Evolutionary conservation across 1,140 invertebrate genomes (phyloP).

Genomic region (Micrasema minimum): DNA sequence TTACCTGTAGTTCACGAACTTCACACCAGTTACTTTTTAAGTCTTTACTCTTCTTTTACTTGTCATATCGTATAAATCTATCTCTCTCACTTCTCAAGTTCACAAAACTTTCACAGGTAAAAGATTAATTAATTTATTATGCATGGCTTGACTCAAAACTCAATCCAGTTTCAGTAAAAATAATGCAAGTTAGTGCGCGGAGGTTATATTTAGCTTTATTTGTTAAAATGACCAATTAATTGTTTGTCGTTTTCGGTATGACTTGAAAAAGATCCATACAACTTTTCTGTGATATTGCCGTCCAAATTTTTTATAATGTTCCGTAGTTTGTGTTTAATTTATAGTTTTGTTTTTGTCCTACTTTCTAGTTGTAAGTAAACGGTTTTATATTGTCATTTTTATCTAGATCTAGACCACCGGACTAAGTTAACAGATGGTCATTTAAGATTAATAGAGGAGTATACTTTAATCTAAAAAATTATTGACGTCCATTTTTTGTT

Average conservation of each 20-base stretch:
- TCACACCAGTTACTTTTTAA: background rate
- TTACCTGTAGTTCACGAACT: slow-evolving; percentile 13
- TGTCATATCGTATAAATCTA: background rate
- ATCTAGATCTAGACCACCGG: slow-evolving; percentile 5
- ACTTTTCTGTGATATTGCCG: slow-evolving; percentile 37
- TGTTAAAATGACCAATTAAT: too few relatives aligned
- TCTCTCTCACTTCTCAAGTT: slow-evolving; percentile 31
- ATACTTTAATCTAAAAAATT: too few relatives aligned
- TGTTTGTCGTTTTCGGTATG: too few relatives aligned
- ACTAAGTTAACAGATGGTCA: slow-evolving; percentile 6
- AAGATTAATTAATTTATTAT: slow-evolving; percentile 1
- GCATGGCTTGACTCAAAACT: too few relatives aligned
- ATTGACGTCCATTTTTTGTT: too few relatives aligned
- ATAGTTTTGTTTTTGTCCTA: slow-evolving; percentile 28
- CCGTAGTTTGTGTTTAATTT: slow-evolving; percentile 12
- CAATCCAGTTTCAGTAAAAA: slow-evolving; percentile 7
- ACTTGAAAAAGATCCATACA: slow-evolving; percentile 10
- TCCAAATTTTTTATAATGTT: slow-evolving; percentile 43
- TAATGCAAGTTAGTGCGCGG: background rate
- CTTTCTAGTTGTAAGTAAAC: slow-evolving; percentile 45
- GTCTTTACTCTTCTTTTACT: background rate
- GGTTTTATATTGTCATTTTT: background rate
- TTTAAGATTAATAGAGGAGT: too few relatives aligned
- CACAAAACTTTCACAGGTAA: slow-evolving; percentile 23
- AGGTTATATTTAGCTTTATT: slow-evolving; percentile 12